These are phyloP conservation scores for Drosophila azteca DNA, from an alignment of 1,140 invertebrate species.

Conservation along the genomic window DNA sequence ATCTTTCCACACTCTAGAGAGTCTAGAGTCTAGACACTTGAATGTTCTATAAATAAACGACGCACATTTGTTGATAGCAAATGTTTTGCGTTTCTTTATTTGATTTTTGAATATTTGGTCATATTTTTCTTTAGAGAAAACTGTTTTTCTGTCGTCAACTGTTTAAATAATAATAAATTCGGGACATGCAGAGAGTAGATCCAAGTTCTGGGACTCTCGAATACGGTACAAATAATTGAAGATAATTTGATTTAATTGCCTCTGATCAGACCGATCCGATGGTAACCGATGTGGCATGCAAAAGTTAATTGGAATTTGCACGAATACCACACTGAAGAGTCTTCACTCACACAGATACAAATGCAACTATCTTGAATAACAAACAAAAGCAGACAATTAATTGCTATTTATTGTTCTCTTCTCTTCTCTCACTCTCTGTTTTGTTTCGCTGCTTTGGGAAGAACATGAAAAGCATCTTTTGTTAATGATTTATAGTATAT, in stretches of 20 bases:
- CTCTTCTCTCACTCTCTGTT: conserved; percentile 30
- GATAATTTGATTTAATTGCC: conserved; percentile 54
- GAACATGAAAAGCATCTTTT: conserved; percentile 60
- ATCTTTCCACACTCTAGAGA: conserved; percentile 9
- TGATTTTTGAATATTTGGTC: conserved; percentile 36
- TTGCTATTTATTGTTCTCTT: conserved; percentile 40
- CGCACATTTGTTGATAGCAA: conserved; percentile 47
- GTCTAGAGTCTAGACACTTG: conserved; percentile 2
- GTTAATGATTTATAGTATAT: conserved; percentile 51
- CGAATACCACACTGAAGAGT: conserved; percentile 10
- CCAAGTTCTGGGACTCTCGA: background rate
- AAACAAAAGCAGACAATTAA: conserved; percentile 52
- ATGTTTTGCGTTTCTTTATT: conserved; percentile 31
- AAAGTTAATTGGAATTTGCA: conserved; percentile 48
- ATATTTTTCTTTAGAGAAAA: conserved; percentile 36
- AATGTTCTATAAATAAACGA: conserved; percentile 50
- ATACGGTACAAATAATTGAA: conserved; percentile 14
- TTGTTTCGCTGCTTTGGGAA: conserved; percentile 16
- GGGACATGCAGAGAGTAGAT: background rate
- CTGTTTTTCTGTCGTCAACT: conserved; percentile 7
- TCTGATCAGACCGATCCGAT: conserved; percentile 25
- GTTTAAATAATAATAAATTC: conserved; percentile 22
- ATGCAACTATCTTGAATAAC: conserved; percentile 27
- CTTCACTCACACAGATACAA: conserved; percentile 28
- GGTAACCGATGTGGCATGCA: conserved; percentile 8